Conservation (phyloP, 2,797 vertebrate species). For the Poecilia wingei region DNA sequence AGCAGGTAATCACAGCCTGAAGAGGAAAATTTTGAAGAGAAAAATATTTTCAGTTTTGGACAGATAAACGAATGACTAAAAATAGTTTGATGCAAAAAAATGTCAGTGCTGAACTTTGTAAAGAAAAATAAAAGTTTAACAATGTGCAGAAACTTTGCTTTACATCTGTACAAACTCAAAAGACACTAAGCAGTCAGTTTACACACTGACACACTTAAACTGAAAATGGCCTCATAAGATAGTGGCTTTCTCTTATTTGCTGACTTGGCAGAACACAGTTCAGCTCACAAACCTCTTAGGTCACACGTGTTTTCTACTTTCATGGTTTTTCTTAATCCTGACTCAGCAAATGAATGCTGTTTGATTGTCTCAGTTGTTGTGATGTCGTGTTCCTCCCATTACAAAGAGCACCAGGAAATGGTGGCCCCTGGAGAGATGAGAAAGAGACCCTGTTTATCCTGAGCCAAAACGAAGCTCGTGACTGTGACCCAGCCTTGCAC, state of each 20-base stretch:
- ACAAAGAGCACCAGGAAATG: slow-evolving; percentile 77
- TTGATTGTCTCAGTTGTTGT: slow-evolving; percentile 74
- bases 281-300: slow-evolving; percentile 23
- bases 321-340: slow-evolving; percentile 71
- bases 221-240: slow-evolving; percentile 2
- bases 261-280: not conserved
- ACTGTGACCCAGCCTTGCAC: slow-evolving; percentile 72
- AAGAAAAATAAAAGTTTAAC: slow-evolving; percentile 13
- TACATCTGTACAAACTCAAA: not conserved
- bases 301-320: slow-evolving; percentile 59
- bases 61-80: slow-evolving; percentile 33
- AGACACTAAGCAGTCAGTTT: not conserved
- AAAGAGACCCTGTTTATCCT: slow-evolving; percentile 78
- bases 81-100: slow-evolving; percentile 16
- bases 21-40: slow-evolving; percentile 67
- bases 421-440: slow-evolving; percentile 66
- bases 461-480: slow-evolving; percentile 66
- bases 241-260: slow-evolving; percentile 12
- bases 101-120: not conserved
- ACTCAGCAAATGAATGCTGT: slow-evolving; percentile 69
- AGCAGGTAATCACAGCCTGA: slow-evolving; percentile 68
- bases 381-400: slow-evolving; percentile 74
- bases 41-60: slow-evolving; percentile 45
- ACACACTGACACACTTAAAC: not conserved
- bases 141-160: slow-evolving; percentile 1